These are phyloP conservation scores for Buteo buteo DNA, from an alignment of 2,113 vertebrate genomes.

Conservation along the genomic window DNA sequence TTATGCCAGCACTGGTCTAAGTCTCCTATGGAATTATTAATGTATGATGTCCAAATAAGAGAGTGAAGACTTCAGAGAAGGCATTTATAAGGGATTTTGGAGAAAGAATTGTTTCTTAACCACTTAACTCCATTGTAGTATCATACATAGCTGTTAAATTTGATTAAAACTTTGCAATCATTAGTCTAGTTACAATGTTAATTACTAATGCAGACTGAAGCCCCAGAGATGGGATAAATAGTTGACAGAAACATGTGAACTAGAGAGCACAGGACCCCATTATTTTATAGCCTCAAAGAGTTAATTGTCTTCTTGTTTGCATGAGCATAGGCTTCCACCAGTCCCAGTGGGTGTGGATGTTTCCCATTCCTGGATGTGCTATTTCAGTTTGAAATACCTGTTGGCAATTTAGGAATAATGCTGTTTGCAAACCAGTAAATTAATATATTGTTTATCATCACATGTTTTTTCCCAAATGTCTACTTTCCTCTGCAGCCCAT, in stretches of 20 bases:
- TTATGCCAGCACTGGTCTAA: background rate
- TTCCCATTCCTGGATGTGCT: background rate
- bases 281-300: background rate
- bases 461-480: background rate
- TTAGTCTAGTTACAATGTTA: background rate
- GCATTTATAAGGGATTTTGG: background rate
- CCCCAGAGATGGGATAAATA: background rate
- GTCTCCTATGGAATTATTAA: background rate
- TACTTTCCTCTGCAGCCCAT: background rate
- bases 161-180: background rate
- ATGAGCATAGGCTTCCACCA: background rate
- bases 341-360: background rate
- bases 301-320: background rate
- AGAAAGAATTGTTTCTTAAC: background rate
- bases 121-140: background rate
- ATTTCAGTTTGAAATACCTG: background rate
- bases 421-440: background rate
- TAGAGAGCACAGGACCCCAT: background rate
- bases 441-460: background rate
- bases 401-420: background rate
- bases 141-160: background rate
- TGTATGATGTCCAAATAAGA: background rate
- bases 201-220: background rate
- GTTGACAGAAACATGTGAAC: background rate
- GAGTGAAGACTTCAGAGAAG: background rate